phyloP scores from a whole-genome alignment of 2,797 vertebrate genomes.

The Bryconaethiops microstoma region DNA sequence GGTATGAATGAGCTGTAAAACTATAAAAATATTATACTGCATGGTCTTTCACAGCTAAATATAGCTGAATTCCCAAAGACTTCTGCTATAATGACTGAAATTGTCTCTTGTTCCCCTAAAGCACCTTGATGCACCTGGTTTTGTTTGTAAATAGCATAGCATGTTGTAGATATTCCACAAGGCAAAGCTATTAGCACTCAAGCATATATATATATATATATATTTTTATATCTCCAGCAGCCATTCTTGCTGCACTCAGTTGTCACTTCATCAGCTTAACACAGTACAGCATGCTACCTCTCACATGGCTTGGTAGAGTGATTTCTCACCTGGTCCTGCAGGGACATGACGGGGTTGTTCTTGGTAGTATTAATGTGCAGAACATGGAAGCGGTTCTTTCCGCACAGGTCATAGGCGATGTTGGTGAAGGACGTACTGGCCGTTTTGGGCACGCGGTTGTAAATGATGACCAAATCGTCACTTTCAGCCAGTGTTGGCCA shows the following conservation, averaged over 20 bases:
- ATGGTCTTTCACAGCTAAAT: too few species aligned
- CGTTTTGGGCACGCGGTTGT: constrained; percentile 98
- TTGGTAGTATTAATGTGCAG: constrained; percentile 99
- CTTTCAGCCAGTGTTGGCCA: constrained; percentile 67
- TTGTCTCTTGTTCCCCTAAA: too few species aligned
- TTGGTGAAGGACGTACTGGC: constrained; percentile 99
- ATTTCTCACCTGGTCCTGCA: constrained; percentile 93
- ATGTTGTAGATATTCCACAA: too few species aligned
- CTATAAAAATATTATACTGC: too few species aligned
- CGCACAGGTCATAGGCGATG: constrained; percentile 97
- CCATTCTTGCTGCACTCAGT: too few species aligned
- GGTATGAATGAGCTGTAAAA: too few species aligned
- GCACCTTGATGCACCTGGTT: too few species aligned
- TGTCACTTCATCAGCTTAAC: background rate
- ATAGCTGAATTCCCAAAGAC: too few species aligned
- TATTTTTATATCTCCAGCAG: too few species aligned
- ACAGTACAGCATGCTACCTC: background rate
- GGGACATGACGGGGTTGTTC: constrained; percentile 99
- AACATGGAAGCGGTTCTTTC: constrained; percentile 94
- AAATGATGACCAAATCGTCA: constrained; percentile 94
- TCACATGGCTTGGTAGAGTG: background rate
- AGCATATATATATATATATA: background rate
- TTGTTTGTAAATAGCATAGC: too few species aligned
- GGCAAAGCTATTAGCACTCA: too few species aligned
- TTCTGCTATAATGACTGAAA: too few species aligned